A percentile compares a stretch with the other conserved stretches of the same genome.
phyloP scores from a whole-genome alignment of 2,888 invertebrate genomes.

The Norana najaformis region DNA sequence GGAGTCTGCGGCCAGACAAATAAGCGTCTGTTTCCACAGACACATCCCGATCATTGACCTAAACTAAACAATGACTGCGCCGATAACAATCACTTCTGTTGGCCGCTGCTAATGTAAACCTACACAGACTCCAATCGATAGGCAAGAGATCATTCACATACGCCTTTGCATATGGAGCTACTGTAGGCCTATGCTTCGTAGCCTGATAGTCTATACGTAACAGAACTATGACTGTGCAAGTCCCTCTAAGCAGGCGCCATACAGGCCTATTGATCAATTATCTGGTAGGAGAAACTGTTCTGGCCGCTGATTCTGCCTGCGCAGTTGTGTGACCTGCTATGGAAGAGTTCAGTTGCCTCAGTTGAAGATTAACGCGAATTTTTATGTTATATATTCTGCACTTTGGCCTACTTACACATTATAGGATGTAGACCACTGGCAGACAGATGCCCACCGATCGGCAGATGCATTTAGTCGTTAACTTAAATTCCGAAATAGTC shows the following conservation, averaged over 20 bases:
- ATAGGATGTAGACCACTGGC: no score
- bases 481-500: no score
- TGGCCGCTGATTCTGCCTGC: not conserved
- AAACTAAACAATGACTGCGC: not conserved
- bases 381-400: not conserved
- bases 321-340: not conserved
- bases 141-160: not conserved
- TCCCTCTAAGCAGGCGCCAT: not conserved
- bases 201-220: not conserved
- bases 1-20: not conserved
- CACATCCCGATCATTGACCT: not conserved
- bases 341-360: not conserved
- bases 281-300: not conserved
- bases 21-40: not conserved
- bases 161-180: not conserved
- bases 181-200: not conserved
- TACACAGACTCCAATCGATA: not conserved
- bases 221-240: not conserved
- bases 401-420: not conserved
- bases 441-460: not conserved
- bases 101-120: not conserved
- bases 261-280: not conserved
- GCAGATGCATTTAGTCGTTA: no score
- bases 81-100: not conserved
- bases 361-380: not conserved